Percentiles rank a stretch among this genome's conserved stretches.
phyloP scores from a whole-genome alignment of 2,888 invertebrate species.

The Thymelicus lineola region DNA sequence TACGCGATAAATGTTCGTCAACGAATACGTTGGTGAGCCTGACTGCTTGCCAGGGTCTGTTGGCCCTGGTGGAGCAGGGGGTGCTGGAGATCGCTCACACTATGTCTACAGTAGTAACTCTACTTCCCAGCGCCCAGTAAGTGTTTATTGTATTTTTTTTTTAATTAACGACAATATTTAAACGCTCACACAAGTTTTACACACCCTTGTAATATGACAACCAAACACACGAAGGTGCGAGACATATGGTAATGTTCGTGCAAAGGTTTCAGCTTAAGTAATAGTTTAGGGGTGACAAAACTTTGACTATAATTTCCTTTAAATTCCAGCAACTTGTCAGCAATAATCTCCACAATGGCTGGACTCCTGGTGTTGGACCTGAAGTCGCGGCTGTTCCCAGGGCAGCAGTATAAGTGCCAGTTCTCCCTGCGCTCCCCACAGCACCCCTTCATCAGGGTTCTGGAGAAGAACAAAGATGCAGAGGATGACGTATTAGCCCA shows the following conservation, averaged over 20 bases:
- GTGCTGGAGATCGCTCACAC: constrained; percentile 85
- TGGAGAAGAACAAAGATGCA: constrained; percentile 85
- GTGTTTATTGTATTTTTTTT: constrained; percentile 47
- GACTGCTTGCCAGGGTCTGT: constrained; percentile 88
- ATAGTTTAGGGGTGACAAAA: too few species aligned
- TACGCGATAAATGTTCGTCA: constrained; percentile 87
- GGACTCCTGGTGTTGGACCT: constrained; percentile 84
- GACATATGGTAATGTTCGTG: too few species aligned
- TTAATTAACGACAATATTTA: constrained; percentile 19
- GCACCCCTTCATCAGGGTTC: constrained; percentile 89
- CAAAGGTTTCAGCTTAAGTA: too few species aligned
- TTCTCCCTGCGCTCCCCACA: constrained; percentile 85
- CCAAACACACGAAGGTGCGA: too few species aligned
- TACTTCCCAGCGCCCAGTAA: constrained; percentile 88
- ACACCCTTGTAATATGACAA: too few species aligned
- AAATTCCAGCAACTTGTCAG: constrained; percentile 78
- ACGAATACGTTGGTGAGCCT: constrained; percentile 86
- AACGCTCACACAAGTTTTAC: too few species aligned
- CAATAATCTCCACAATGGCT: constrained; percentile 84
- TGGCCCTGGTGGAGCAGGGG: constrained; percentile 87
- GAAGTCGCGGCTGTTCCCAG: constrained; percentile 67
- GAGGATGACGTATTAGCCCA: constrained; percentile 87
- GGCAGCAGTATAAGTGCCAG: constrained; percentile 75
- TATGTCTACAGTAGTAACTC: constrained; percentile 87
- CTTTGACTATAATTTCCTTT: neutral